Evolutionary conservation across 2,888 invertebrate species (phyloP), one percentile per base, ranked within the genome.

Genomic region (Netelia virgata): DNA sequence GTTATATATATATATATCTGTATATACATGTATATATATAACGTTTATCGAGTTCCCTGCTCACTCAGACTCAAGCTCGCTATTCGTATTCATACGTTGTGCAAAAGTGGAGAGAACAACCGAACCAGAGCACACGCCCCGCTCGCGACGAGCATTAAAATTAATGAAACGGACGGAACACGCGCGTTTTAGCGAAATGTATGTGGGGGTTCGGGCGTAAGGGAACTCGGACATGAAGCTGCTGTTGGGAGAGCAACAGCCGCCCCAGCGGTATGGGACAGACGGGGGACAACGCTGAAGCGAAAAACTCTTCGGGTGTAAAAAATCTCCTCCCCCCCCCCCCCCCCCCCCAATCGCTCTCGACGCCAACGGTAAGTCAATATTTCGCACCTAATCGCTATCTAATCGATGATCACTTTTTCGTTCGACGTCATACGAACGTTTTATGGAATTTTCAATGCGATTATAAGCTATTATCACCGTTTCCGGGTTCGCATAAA

Each of bases 121-220:
- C 90, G 89, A 86, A 36, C 89, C 64, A 61, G 74, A 72, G 68
- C 73, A 68, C 81, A 76, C 84, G 76, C 80, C 76, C 73, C 81
- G 69, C 81, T 66, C 81, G 76, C 79, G 83, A 72, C 80, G 89
- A 88, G 91, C 91, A 92, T 92, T 92, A 92, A 92, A 92, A 92
- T 92, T 92, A 92, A 92, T 92, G 92, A 92, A 92, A 92, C 92
- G 92, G 89, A 91, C 90, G 88, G 90, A 91, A 92, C 91, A 88
- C 91, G 91, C 89, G 90, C 90, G 90, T 91, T 92, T 92, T 90
- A 91, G 91, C 91, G 90, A 90, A 91, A 92, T 90, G 91, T 92
- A 90, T 91, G 91, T 88, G 91, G 87, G 91, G 91, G 91, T 92
- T 92, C 92, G 90, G 90, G 88, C 89, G 92, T 90, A 92, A 91